Conservation (phyloP, 2,888 invertebrate species). For the Molorchus minor region DNA sequence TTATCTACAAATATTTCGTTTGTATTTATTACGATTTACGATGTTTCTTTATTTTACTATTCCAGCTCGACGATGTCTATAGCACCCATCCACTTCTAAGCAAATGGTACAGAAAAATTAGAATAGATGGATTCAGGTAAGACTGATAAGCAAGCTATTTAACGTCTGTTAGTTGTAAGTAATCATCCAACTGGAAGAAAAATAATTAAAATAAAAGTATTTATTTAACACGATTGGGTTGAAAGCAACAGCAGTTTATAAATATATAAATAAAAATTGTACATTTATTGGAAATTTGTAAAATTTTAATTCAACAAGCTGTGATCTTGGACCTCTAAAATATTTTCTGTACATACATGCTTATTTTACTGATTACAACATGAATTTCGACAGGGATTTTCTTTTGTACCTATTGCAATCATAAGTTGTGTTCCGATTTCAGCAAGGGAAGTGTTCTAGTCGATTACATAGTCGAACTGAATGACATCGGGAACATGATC, state of each 20-base stretch:
- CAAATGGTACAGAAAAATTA: constrained; percentile 85
- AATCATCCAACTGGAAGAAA: too few relatives aligned
- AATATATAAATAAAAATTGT: background rate
- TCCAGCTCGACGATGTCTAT: constrained; percentile 85
- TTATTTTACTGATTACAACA: too few relatives aligned
- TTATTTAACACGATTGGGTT: too few relatives aligned
- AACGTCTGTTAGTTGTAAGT: too few relatives aligned
- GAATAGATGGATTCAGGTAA: constrained; percentile 84
- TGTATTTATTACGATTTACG: background rate
- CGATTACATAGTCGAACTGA: constrained; percentile 86
- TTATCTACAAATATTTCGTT: background rate
- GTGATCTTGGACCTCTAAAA: too few relatives aligned
- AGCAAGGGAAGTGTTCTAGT: constrained; percentile 88
- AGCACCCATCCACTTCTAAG: constrained; percentile 76
- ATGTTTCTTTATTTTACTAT: constrained; percentile 42
- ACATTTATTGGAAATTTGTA: too few relatives aligned
- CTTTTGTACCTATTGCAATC: too few relatives aligned
- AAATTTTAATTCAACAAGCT: too few relatives aligned
- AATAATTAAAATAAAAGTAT: too few relatives aligned
- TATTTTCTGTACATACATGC: too few relatives aligned
- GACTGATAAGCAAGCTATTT: too few relatives aligned
- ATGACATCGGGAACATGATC: constrained; percentile 75
- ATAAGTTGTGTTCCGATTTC: constrained; percentile 42
- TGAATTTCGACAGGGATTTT: too few relatives aligned
- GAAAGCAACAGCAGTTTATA: background rate